phyloP scores from a whole-genome alignment of 2,797 vertebrate species.

The Lepidocolaptes lacrymiger region DNA sequence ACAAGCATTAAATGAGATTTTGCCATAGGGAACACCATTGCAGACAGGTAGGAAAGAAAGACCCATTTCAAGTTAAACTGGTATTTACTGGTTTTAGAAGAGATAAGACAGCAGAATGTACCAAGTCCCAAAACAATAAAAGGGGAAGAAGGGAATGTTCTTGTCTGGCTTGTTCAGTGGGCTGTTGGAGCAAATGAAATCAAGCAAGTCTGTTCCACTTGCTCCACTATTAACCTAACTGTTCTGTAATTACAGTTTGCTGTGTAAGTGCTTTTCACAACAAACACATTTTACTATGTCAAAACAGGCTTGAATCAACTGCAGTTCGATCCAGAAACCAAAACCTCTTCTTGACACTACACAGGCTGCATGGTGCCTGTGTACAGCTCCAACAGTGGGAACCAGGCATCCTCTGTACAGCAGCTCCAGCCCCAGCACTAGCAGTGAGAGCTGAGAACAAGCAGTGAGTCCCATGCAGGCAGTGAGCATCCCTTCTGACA shows the following conservation, averaged over 20 bases:
- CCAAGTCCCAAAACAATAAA: neutral
- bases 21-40: neutral
- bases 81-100: neutral
- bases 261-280: neutral
- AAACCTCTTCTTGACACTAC: neutral
- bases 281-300: neutral
- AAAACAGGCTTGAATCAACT: neutral
- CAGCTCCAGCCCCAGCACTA: neutral
- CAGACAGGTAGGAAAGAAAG: neutral
- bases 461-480: rapidly evolving
- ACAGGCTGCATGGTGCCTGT: rapidly evolving
- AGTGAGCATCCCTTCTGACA: neutral
- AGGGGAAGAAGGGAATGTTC: neutral
- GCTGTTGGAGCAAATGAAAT: neutral
- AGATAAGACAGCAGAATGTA: neutral
- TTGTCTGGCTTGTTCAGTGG: neutral
- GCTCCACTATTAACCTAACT: neutral
- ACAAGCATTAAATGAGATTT: neutral
- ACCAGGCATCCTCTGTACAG: rapidly evolving
- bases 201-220: neutral
- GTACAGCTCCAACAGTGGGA: rapidly evolving
- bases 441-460: rapidly evolving
- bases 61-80: neutral
- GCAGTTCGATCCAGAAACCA: neutral
- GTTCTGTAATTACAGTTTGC: neutral